A percentile compares a stretch with the other conserved stretches of the same genome.
Evolutionary conservation across 2,888 invertebrate species (phyloP).

Genomic region (Cheilosia vernalis): DNA sequence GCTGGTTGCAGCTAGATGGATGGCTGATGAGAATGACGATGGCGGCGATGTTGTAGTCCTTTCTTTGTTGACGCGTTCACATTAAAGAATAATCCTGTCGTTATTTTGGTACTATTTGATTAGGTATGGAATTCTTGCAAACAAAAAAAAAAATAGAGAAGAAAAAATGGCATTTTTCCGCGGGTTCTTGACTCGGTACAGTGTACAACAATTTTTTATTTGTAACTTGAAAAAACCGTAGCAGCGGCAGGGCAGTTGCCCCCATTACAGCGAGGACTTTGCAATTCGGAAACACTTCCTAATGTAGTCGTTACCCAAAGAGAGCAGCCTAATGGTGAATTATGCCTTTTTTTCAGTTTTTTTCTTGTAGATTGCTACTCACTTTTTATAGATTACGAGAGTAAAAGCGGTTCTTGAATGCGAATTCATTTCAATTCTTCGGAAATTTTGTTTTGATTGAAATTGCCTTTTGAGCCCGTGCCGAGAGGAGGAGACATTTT

Average conservation of each 20-base stretch:
- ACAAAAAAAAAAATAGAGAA: neutral
- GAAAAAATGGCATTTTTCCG: conserved; percentile 5
- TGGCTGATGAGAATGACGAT: conserved; percentile 30
- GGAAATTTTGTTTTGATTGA: conserved; percentile 18
- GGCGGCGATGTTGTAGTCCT: conserved; percentile 42
- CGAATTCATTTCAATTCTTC: conserved; percentile 45
- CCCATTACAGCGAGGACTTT: conserved; percentile 36
- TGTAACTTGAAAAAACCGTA: neutral
- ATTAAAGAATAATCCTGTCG: conserved; percentile 61
- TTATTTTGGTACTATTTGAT: conserved; percentile 57
- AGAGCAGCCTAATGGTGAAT: conserved; percentile 40
- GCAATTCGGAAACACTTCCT: conserved; percentile 48
- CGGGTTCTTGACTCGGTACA: conserved; percentile 21
- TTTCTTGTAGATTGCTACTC: conserved; percentile 20
- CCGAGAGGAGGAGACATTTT: neutral
- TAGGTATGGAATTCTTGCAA: conserved; percentile 19
- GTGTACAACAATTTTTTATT: neutral
- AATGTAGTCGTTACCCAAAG: conserved; percentile 47
- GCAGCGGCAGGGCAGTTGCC: conserved; percentile 33
- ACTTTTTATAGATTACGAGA: conserved; percentile 39
- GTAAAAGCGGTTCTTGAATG: conserved; percentile 48
- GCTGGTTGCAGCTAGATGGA: conserved; percentile 17
- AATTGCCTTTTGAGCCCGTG: neutral
- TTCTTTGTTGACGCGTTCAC: conserved; percentile 52
- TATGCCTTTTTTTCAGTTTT: neutral